These are phyloP conservation scores for Drosophila paranaensis DNA, from an alignment of 2,888 invertebrate species.

Conservation along the genomic window DNA sequence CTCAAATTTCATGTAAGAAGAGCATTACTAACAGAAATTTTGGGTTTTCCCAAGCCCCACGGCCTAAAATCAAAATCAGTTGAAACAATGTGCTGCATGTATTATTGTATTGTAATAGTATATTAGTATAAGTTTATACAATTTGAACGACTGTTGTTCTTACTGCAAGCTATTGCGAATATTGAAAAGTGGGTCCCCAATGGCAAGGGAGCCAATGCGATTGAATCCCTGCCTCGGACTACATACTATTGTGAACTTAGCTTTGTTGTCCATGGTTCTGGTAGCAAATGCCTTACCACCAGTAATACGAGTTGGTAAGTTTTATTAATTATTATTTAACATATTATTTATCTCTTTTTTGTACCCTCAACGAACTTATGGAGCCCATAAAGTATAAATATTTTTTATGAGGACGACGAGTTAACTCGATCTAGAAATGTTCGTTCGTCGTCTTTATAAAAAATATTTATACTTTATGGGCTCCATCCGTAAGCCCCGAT, in stretches of 20 bases:
- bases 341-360: no score
- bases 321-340: background rate
- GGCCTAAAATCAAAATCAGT: background rate
- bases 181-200: slow-evolving; percentile 5
- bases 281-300: slow-evolving; percentile 87
- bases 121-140: slow-evolving; percentile 9
- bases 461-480: no score
- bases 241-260: slow-evolving; percentile 15
- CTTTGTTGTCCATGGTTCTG: slow-evolving; percentile 51
- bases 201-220: slow-evolving; percentile 6
- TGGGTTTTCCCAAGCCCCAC: background rate
- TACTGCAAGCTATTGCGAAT: slow-evolving; percentile 1
- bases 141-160: slow-evolving; percentile 14
- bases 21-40: background rate
- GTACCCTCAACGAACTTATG: no score
- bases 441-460: no score
- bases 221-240: slow-evolving; percentile 24
- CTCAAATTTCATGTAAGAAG: background rate
- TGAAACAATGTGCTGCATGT: slow-evolving; percentile 10
- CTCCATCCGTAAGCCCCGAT: no score
- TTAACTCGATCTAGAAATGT: no score
- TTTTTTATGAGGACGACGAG: no score
- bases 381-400: no score
- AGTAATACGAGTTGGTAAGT: slow-evolving; percentile 88
- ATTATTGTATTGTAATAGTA: background rate